phyloP scores from a whole-genome alignment of 2,113 vertebrate species.

The Coracopsis vasa region DNA sequence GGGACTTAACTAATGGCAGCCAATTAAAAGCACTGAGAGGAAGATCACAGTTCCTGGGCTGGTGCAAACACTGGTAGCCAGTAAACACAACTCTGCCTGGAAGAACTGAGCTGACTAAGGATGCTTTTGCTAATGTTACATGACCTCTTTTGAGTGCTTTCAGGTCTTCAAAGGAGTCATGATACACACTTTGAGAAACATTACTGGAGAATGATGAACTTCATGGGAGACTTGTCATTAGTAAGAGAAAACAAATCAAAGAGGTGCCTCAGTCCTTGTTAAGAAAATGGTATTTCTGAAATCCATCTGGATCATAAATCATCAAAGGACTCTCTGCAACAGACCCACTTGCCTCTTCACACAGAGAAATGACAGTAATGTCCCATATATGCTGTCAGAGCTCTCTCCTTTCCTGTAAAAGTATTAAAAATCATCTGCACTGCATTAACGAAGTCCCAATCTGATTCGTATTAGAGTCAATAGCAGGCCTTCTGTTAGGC shows the following conservation, averaged over 20 bases:
- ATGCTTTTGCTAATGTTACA: neutral
- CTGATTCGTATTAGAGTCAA: neutral
- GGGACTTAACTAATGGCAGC: slow-evolving; percentile 1
- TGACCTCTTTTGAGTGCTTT: neutral
- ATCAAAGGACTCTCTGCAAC: neutral
- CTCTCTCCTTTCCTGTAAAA: neutral
- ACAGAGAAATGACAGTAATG: neutral
- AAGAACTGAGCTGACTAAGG: slow-evolving; percentile 29
- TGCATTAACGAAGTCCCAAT: neutral
- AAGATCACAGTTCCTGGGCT: slow-evolving; percentile 3
- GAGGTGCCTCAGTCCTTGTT: neutral
- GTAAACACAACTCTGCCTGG: neutral
- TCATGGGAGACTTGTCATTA: neutral
- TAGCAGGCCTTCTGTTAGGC: neutral
- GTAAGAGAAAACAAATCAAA: neutral
- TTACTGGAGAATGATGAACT: neutral
- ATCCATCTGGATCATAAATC: neutral
- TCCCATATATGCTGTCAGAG: neutral
- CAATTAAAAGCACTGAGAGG: slow-evolving; percentile 42
- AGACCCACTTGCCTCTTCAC: neutral
- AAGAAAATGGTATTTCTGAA: neutral
- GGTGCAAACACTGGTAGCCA: neutral
- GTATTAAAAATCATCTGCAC: neutral
- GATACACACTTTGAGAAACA: neutral
- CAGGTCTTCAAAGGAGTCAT: neutral